Evolutionary conservation across 2,113 vertebrate genomes (phyloP).

Genomic region (Andinoacara biseriatus): DNA sequence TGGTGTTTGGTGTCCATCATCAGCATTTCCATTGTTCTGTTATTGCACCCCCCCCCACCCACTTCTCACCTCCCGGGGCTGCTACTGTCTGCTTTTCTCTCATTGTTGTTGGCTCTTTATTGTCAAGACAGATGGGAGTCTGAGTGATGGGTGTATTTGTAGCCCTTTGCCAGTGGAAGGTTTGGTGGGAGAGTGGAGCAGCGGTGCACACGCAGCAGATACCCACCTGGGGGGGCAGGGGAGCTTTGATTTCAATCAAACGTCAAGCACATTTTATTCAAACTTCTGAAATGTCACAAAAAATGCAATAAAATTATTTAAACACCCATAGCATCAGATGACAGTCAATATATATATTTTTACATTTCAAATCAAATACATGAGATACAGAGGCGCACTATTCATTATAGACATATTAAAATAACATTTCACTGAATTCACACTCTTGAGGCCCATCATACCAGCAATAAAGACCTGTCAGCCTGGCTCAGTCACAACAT

Average conservation of each 20-base stretch:
- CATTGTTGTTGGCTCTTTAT: constrained; percentile 58
- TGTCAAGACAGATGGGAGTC: constrained; percentile 61
- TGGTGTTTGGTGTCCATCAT: constrained; percentile 40
- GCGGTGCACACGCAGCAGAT: constrained; percentile 36
- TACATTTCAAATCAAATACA: not conserved
- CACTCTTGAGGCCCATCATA: not conserved
- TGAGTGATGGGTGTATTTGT: constrained; percentile 71
- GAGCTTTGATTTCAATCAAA: constrained; percentile 9
- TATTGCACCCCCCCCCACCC: constrained; percentile 4
- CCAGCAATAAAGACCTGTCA: not conserved
- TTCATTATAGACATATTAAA: not conserved
- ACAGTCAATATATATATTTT: not conserved
- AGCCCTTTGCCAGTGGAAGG: constrained; percentile 79
- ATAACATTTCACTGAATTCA: not conserved
- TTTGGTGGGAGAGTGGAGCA: constrained; percentile 33
- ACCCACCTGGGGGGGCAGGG: constrained; percentile 66
- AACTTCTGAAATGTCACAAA: constrained; percentile 30
- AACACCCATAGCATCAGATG: not conserved
- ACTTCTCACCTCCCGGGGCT: constrained; percentile 12
- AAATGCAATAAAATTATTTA: not conserved
- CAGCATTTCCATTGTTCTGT: constrained; percentile 62
- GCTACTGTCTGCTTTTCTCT: constrained; percentile 26
- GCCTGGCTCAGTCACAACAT: not conserved
- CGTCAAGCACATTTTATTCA: constrained; percentile 39
- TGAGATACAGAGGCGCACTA: not conserved